Evolutionary conservation across 2,888 invertebrate species (phyloP).

Genomic region (Nomada hirtipes): DNA sequence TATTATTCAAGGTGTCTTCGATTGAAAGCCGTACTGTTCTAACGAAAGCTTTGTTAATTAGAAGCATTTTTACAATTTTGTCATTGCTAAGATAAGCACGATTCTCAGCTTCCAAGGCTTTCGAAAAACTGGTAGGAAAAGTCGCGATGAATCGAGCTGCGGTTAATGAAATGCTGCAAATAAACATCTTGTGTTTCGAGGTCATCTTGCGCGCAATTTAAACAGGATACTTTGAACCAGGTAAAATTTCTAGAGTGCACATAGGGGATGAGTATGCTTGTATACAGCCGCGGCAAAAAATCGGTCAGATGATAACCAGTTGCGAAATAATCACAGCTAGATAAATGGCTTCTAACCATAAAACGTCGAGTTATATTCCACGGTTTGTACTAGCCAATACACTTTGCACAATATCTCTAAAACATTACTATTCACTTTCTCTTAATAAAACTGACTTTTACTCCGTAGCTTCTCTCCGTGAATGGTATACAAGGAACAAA

Average conservation of each 20-base stretch:
- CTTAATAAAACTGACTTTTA: slow-evolving; percentile 35
- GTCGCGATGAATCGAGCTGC: too few species aligned
- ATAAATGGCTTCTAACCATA: neutral
- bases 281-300: neutral
- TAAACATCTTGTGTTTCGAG: too few species aligned
- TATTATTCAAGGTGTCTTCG: neutral
- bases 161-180: too few species aligned
- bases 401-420: neutral
- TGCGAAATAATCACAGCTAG: neutral
- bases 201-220: too few species aligned
- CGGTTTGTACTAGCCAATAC: neutral
- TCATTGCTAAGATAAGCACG: too few species aligned
- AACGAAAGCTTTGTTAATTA: too few species aligned
- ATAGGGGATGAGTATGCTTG: neutral
- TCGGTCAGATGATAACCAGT: neutral
- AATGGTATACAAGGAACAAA: neutral
- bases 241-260: neutral
- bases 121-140: too few species aligned
- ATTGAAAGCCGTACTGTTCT: too few species aligned
- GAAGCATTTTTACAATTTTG: too few species aligned
- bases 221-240: neutral
- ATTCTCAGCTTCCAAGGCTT: too few species aligned
- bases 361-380: neutral
- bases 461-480: neutral
- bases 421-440: slow-evolving; percentile 38